Percentiles rank a stretch among this genome's conserved stretches.
Conservation (phyloP, 2,888 invertebrate genomes). For the Micoletzkya japonica region DNA sequence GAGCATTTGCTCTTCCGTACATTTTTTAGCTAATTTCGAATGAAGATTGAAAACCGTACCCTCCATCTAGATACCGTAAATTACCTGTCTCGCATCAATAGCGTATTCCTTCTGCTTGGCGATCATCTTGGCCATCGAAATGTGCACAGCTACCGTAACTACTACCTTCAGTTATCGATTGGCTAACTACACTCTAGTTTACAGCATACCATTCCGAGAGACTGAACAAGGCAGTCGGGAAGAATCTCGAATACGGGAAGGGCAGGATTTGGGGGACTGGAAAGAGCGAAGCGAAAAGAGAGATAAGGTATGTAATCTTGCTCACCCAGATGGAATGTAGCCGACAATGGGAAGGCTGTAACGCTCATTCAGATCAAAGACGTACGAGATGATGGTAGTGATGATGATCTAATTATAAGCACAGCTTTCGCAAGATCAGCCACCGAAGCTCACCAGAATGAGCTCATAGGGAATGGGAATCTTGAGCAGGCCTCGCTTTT, state of each 20-base stretch:
- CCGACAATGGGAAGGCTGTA: constrained; percentile 64
- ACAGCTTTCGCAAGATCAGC: neutral
- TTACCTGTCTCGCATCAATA: constrained; percentile 67
- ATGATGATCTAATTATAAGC: constrained; percentile 63
- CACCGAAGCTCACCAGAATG: constrained; percentile 30
- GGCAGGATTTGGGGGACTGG: constrained; percentile 54
- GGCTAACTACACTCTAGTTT: neutral
- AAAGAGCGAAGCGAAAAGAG: constrained; percentile 13
- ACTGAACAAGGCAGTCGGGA: constrained; percentile 68
- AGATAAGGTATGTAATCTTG: neutral
- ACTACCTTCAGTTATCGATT: constrained; percentile 62
- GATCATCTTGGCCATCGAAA: constrained; percentile 67
- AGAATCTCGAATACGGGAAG: constrained; percentile 51
- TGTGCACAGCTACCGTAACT: constrained; percentile 67
- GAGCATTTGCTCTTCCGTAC: too few species aligned
- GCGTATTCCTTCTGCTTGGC: constrained; percentile 67
- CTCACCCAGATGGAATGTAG: constrained; percentile 65
- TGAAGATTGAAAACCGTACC: too few species aligned
- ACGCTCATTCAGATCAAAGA: constrained; percentile 55
- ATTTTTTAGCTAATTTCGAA: too few species aligned
- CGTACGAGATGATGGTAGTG: constrained; percentile 64
- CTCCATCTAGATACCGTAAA: neutral
- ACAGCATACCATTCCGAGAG: constrained; percentile 62
- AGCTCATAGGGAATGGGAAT: constrained; percentile 39
- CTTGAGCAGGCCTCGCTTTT: constrained; percentile 27